These are phyloP conservation scores for Vandiemenella viatica DNA, from an alignment of 2,888 invertebrate genomes.

Conservation along the genomic window DNA sequence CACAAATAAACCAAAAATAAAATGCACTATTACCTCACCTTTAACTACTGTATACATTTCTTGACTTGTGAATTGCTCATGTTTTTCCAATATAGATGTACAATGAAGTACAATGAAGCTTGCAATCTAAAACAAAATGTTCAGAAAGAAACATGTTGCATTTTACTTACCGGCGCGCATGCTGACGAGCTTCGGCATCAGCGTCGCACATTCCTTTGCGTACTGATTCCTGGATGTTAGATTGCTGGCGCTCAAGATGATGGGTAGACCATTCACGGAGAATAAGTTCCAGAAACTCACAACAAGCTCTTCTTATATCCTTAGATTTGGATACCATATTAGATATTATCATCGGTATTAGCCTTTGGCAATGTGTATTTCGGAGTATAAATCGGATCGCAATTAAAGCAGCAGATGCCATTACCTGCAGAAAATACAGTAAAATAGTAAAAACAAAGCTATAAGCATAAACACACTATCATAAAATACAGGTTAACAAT, in stretches of 20 bases:
- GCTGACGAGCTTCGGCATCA: constrained; percentile 73
- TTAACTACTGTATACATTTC: too few relatives aligned
- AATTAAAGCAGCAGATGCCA: constrained; percentile 76
- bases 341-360: constrained; percentile 63
- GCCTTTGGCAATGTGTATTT: constrained; percentile 62
- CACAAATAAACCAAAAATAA: too few relatives aligned
- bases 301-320: constrained; percentile 66
- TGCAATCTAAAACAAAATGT: too few relatives aligned
- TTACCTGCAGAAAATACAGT: constrained; percentile 48
- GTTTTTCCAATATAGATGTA: too few relatives aligned
- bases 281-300: constrained; percentile 70
- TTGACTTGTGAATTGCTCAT: too few relatives aligned
- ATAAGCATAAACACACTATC: too few relatives aligned
- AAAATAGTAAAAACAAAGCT: too few relatives aligned
- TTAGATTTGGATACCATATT: constrained; percentile 77
- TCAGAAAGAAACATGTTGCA: too few relatives aligned
- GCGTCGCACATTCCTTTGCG: constrained; percentile 83
- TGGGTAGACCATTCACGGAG: constrained; percentile 78
- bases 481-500: too few relatives aligned
- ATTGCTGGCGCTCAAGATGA: constrained; percentile 65
- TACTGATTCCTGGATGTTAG: constrained; percentile 65
- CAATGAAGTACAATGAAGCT: too few relatives aligned
- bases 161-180: constrained; percentile 62
- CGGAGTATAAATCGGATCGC: constrained; percentile 78
- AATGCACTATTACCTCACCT: too few relatives aligned